Evolutionary conservation across 2,797 vertebrate species (phyloP), one percentile per base, ranked within the genome.

Genomic region (Cyclura pinguis): DNA sequence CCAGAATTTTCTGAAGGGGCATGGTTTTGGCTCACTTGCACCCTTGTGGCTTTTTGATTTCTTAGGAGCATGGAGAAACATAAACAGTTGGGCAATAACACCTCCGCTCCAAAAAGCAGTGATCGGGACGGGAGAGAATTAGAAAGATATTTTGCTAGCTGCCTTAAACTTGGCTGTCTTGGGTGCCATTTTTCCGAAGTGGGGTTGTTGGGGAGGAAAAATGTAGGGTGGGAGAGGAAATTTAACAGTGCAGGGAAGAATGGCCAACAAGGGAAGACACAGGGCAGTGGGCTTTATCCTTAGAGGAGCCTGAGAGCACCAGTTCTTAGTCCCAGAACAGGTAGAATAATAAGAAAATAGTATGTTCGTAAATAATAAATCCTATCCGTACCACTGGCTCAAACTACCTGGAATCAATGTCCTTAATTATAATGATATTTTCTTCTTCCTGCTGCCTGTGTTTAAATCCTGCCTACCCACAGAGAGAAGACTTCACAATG

Each of bases 41-140:
- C 67, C 62, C 32, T 22, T 74, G n/a, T 62, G 85, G 72, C 57
- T 74, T 64, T 86, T 74, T 87, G 69, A 87, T 82, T 86, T 87
- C 57, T 4, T 38, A 86, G 42, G 14, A 2, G 55, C 55, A 22
- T 78, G 57, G 47, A 74, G 6, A 64, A 82, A 90, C 81, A 29
- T 32, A 47, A 73, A 81, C 29, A 50, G 22, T 29, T 64, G 38
- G 50, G 52, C 12, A 4, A 0, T 22, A 13, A 18, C n/a, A 4
- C n/a, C 1, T 50, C 2, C 20, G 32, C n/a, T 8, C 42, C 42
- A 2, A 3, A 47, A 47, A 6, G 69, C 22, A 10, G 2, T 12
- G 38, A 24, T 1, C 4, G 27, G 35, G 29, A 35, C 4, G 6
- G 1, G 64, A 55, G 9, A 13, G 29, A 50, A 32, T 29, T n/a